Conservation (phyloP, 37 sponge, comb jelly and placozoan species). For the Aphrocallistes beatrix region DNA sequence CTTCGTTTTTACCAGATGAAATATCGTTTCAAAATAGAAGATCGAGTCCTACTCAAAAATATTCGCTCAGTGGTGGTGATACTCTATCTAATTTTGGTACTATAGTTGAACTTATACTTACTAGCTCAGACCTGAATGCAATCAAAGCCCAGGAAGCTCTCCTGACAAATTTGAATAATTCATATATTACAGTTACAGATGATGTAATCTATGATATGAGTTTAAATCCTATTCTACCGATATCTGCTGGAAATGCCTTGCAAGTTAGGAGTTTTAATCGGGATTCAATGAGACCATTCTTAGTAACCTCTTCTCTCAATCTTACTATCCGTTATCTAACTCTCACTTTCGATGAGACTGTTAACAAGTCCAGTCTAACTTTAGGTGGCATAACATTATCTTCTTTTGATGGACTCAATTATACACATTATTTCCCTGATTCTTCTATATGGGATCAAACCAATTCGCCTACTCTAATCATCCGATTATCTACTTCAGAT, state of each 20-base stretch:
- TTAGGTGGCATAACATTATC: not conserved
- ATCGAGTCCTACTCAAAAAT: conserved; percentile 22
- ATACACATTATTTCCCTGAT: not conserved
- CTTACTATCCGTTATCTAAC: conserved; percentile 45
- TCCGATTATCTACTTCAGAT: conserved; percentile 49
- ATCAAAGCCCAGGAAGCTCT: conserved; percentile 44
- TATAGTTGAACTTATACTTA: conserved; percentile 35
- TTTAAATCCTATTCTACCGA: conserved; percentile 42
- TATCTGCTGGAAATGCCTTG: conserved; percentile 25
- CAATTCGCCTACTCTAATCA: conserved; percentile 29
- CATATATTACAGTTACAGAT: conserved; percentile 45
- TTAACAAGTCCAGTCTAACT: not conserved
- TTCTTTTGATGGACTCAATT: not conserved
- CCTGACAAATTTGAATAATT: conserved; percentile 40
- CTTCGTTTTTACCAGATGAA: conserved; percentile 39
- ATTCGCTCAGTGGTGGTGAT: conserved; percentile 53
- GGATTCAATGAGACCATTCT: conserved; percentile 52
- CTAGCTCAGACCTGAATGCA: conserved; percentile 39
- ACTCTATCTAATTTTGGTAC: conserved; percentile 26
- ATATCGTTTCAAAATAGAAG: conserved; percentile 37
- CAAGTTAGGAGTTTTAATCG: conserved; percentile 25
- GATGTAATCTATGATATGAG: conserved; percentile 52
- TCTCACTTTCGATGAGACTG: conserved; percentile 76
- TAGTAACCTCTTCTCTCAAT: conserved; percentile 44
- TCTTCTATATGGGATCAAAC: conserved; percentile 1